These are phyloP conservation scores for Pelvicachromis taeniatus DNA, from an alignment of 2,113 vertebrate species.

Conservation along the genomic window DNA sequence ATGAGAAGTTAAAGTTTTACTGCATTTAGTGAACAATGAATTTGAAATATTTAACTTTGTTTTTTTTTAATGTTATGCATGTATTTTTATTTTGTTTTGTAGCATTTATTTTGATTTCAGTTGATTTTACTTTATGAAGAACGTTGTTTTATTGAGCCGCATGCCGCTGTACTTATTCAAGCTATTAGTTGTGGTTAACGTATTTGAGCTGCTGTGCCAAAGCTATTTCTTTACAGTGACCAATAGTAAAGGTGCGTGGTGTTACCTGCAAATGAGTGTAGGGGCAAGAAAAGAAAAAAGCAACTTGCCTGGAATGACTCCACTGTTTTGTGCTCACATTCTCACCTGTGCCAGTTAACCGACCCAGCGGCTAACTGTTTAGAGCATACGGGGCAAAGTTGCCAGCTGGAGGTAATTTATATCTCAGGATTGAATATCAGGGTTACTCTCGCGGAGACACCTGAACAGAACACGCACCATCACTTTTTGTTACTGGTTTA, in stretches of 20 bases:
- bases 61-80: background rate
- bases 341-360: slow-evolving; percentile 44
- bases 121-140: background rate
- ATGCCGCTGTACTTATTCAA: no score
- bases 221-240: background rate
- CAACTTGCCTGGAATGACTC: background rate
- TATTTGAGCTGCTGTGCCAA: background rate
- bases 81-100: background rate
- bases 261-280: background rate
- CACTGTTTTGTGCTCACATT: slow-evolving; percentile 4
- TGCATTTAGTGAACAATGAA: background rate
- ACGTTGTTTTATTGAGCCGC: background rate
- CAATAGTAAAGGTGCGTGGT: background rate
- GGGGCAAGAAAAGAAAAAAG: background rate
- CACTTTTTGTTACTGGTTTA: background rate
- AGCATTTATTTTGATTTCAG: background rate
- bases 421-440: slow-evolving; percentile 27
- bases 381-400: slow-evolving; percentile 22
- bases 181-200: background rate
- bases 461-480: background rate
- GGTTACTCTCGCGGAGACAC: slow-evolving; percentile 16
- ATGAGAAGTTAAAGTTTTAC: background rate
- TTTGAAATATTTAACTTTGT: background rate
- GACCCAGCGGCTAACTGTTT: slow-evolving; percentile 48
- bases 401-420: slow-evolving; percentile 30